These are phyloP conservation scores for Nettapus auritus DNA, from an alignment of 2,113 vertebrate genomes.

Conservation along the genomic window DNA sequence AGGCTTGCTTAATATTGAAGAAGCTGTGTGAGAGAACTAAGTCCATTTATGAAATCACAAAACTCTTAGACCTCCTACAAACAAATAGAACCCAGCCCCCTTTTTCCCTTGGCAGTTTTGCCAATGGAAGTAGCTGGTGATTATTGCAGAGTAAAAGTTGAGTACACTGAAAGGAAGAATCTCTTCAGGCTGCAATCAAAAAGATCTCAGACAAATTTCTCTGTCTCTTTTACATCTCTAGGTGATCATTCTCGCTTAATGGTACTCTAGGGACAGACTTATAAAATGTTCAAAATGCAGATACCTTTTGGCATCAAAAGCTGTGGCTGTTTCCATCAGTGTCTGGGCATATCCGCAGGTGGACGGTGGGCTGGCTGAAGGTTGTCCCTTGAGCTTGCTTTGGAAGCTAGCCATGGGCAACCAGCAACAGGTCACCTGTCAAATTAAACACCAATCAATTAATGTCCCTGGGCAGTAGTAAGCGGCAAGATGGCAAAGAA, in stretches of 20 bases:
- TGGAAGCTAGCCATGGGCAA: not conserved
- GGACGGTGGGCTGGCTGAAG: not conserved
- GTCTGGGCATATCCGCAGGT: not conserved
- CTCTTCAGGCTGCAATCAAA: not conserved
- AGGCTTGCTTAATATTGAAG: not conserved
- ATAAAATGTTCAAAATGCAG: not conserved
- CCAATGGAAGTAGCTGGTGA: accelerated
- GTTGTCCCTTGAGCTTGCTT: no score
- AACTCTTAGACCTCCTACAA: not conserved
- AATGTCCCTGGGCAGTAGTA: accelerated
- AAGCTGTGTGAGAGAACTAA: not conserved
- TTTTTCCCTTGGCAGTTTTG: not conserved
- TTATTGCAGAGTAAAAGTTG: not conserved
- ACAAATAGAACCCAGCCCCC: not conserved
- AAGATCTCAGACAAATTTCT: not conserved
- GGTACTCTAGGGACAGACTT: not conserved
- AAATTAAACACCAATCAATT: no score
- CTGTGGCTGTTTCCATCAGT: not conserved
- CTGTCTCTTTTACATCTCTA: no score
- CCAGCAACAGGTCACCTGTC: not conserved
- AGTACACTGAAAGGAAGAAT: not conserved
- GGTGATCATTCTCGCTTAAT: not conserved
- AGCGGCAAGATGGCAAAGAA: not conserved
- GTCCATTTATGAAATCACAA: not conserved
- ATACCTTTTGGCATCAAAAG: not conserved